A percentile compares a stretch with the other conserved stretches of the same genome.
These are phyloP conservation scores for Lasioglossum marginatum DNA, from an alignment of 2,888 invertebrate species.

Conservation along the genomic window DNA sequence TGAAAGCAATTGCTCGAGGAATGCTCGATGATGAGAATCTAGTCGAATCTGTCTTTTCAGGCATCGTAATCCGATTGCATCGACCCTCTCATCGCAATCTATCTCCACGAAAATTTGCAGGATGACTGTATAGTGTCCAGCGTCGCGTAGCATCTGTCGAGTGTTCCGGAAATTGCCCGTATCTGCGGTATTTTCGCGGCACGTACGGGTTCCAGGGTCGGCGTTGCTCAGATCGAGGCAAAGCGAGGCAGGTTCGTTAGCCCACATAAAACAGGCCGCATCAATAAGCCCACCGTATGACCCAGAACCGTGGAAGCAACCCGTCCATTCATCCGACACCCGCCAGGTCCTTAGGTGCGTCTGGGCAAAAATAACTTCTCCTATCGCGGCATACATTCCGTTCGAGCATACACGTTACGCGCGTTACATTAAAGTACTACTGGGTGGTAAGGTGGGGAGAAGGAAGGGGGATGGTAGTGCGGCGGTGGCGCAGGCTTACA, in stretches of 20 bases:
- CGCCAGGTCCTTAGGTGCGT: background rate
- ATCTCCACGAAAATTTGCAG: background rate
- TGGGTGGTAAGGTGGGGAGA: background rate
- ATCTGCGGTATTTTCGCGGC: background rate
- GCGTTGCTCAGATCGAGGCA: background rate
- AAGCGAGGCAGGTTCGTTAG: constrained; percentile 14
- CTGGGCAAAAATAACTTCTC: constrained; percentile 25
- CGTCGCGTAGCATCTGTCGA: background rate
- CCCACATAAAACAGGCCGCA: background rate
- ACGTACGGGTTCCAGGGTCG: background rate
- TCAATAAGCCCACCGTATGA: background rate
- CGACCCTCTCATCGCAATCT: background rate
- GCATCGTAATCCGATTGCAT: background rate
- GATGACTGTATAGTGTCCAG: fast-evolving
- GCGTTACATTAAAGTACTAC: constrained; percentile 60
- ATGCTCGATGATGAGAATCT: background rate
- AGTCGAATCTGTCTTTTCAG: background rate
- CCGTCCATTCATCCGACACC: background rate
- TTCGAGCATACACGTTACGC: constrained; percentile 29
- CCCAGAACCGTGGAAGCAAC: background rate
- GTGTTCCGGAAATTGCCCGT: background rate
- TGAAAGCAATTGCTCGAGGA: background rate
- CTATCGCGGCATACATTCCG: constrained; percentile 36
- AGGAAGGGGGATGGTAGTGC: background rate
- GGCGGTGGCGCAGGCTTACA: constrained; percentile 41